Conservation (phyloP, 2,797 vertebrate species). For the Champsocephalus gunnari region DNA sequence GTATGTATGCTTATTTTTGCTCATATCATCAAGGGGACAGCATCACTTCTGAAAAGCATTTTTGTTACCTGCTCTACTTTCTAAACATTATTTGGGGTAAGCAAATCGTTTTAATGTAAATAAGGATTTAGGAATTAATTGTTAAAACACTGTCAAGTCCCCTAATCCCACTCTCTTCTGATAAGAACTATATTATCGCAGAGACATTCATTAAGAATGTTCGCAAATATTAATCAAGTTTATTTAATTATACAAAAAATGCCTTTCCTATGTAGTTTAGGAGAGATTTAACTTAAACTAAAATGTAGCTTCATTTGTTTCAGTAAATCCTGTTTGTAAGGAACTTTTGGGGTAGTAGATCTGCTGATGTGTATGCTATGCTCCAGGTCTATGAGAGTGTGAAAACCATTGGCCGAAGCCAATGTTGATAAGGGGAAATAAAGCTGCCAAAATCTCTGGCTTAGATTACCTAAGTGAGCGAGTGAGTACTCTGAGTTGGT, state of each 20-base stretch:
- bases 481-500: constrained; percentile 71
- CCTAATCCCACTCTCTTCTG: constrained; percentile 14
- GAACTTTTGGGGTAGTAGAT: constrained; percentile 17
- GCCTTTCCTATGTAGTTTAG: neutral
- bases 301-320: constrained; percentile 8
- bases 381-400: constrained; percentile 16
- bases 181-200: neutral
- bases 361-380: constrained; percentile 21
- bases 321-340: constrained; percentile 8
- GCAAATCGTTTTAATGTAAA: constrained; percentile 14
- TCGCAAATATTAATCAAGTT: neutral
- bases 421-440: constrained; percentile 54
- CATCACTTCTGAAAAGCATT: neutral
- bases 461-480: constrained; percentile 78
- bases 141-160: constrained; percentile 6
- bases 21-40: neutral
- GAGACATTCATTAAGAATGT: neutral
- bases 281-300: neutral
- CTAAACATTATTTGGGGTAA: neutral
- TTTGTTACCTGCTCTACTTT: neutral
- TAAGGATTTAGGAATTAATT: constrained; percentile 1
- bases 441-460: constrained; percentile 62
- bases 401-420: constrained; percentile 41
- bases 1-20: neutral
- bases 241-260: neutral